Conservation (phyloP, 2,888 invertebrate species). For the Cephalotes varians region DNA sequence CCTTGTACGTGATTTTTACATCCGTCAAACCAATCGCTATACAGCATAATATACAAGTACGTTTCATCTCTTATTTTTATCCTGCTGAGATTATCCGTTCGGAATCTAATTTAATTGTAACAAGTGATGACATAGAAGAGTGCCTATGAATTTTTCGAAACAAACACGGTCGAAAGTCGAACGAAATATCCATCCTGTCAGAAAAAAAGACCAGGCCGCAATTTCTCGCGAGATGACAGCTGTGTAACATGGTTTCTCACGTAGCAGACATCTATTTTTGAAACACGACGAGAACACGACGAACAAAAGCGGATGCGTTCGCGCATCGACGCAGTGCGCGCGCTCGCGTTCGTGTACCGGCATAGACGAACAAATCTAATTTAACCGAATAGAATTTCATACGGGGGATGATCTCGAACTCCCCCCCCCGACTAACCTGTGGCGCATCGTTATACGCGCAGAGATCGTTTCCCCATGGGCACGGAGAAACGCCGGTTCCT, state of each 20-base stretch:
- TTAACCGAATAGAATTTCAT: conserved; percentile 67
- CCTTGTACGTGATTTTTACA: too few species aligned
- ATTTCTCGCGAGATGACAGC: not conserved
- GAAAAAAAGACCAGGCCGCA: not conserved
- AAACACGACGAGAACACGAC: not conserved
- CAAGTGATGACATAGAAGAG: too few species aligned
- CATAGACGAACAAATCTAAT: conserved; percentile 65
- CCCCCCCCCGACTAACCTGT: conserved; percentile 68
- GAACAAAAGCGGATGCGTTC: not conserved
- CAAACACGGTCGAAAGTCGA: not conserved
- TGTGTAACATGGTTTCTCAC: not conserved
- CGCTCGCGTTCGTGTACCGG: not conserved
- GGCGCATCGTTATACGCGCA: conserved; percentile 71
- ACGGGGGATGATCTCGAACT: conserved; percentile 69
- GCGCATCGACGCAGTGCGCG: not conserved
- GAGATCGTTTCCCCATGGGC: conserved; percentile 71
- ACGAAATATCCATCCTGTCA: not conserved
- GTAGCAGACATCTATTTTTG: not conserved
- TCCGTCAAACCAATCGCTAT: too few species aligned
- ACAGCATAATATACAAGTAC: too few species aligned
- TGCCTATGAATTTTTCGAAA: too few species aligned
- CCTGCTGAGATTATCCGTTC: not conserved
- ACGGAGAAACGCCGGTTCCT: conserved; percentile 65
- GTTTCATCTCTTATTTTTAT: not conserved
- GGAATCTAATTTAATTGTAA: not conserved